Conservation (phyloP, 23 tunicate genomes). For the Trididemnum nubilum region DNA sequence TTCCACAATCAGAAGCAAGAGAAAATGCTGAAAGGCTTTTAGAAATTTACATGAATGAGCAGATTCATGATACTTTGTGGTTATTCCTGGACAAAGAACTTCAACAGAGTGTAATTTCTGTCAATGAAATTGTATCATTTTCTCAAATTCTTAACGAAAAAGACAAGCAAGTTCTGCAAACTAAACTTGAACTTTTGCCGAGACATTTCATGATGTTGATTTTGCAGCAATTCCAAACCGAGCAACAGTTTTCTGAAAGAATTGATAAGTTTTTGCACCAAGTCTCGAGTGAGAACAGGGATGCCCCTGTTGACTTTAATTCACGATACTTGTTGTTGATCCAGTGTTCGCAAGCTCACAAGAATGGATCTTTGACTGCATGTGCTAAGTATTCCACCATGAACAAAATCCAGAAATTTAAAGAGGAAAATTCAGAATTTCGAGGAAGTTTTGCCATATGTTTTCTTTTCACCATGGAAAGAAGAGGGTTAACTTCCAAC, state of each 20-base stretch:
- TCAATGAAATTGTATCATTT: constrained; percentile 60
- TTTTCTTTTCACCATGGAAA: constrained; percentile 58
- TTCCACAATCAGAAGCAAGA: constrained; percentile 37
- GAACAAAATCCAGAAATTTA: constrained; percentile 43
- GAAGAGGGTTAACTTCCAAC: constrained; percentile 6
- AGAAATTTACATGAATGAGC: constrained; percentile 35
- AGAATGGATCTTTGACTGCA: constrained; percentile 38
- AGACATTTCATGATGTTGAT: constrained; percentile 53
- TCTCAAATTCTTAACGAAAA: constrained; percentile 59
- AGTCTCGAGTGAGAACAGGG: neutral
- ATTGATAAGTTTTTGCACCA: constrained; percentile 46
- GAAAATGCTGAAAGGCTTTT: constrained; percentile 31
- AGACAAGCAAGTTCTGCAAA: constrained; percentile 45
- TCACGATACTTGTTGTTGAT: constrained; percentile 54
- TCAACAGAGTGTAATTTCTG: neutral
- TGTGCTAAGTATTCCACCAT: constrained; percentile 66
- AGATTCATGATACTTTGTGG: constrained; percentile 48
- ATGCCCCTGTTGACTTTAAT: too few relatives aligned
- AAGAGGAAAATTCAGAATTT: neutral
- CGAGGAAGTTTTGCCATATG: constrained; percentile 32
- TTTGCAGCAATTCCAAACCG: constrained; percentile 74
- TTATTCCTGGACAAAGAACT: neutral
- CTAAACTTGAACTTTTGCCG: neutral
- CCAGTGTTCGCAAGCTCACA: constrained; percentile 66
- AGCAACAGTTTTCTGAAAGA: constrained; percentile 43